Percentiles rank a stretch among this genome's conserved stretches.
Conservation (phyloP, 2,797 vertebrate species). For the Amblyraja radiata region DNA sequence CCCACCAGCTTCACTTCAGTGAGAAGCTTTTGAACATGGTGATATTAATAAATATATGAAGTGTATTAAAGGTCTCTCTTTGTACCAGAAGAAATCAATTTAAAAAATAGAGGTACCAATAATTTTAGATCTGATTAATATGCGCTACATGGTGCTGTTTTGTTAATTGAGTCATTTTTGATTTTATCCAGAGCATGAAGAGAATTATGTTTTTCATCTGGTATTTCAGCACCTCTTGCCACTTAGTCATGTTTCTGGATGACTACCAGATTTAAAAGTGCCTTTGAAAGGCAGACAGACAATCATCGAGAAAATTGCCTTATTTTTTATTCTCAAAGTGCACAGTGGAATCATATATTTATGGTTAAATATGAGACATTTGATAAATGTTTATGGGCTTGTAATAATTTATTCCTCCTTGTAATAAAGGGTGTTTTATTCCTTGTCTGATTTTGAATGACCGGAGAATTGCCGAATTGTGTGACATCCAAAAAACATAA, state of each 20-base stretch:
- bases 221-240: constrained; percentile 9
- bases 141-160: not conserved
- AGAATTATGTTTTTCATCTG: constrained; percentile 9
- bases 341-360: constrained; percentile 14
- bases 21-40: constrained; percentile 2
- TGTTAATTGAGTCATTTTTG: constrained; percentile 18
- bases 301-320: constrained; percentile 25
- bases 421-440: constrained; percentile 21
- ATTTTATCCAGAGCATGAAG: not conserved
- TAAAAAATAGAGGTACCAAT: not conserved
- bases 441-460: constrained; percentile 22
- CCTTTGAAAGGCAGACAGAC: not conserved
- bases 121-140: constrained; percentile 29
- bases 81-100: constrained; percentile 31
- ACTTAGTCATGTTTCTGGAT: not conserved
- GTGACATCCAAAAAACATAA: constrained; percentile 23
- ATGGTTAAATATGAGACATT: constrained; percentile 24
- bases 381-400: constrained; percentile 26
- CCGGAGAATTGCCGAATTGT: not conserved
- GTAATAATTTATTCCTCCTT: constrained; percentile 28
- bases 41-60: constrained; percentile 33
- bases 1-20: constrained; percentile 16
- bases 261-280: not conserved
- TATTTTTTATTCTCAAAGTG: not conserved
- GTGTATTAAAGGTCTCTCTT: constrained; percentile 33